Conservation (phyloP, 1,140 invertebrate species). For the Anastatus disparis region DNA sequence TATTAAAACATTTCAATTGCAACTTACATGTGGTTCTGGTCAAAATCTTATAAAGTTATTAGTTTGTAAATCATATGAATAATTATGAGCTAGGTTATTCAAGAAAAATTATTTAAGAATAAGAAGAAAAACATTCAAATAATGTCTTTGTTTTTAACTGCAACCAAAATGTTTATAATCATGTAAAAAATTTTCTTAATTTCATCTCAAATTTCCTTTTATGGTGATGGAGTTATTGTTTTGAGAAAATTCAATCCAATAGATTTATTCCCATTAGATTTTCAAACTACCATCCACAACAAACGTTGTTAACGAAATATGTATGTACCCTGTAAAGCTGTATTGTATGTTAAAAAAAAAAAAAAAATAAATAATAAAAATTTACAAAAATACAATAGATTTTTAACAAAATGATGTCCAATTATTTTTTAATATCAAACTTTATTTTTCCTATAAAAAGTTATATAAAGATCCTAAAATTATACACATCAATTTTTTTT, state of each 20-base stretch:
- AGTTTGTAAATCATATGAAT: no score
- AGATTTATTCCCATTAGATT: slow-evolving; percentile 13
- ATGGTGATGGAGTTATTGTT: no score
- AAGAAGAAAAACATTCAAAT: no score
- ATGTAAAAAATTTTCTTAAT: no score
- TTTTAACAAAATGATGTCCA: slow-evolving; percentile 31
- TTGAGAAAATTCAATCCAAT: background rate
- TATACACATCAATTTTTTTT: background rate
- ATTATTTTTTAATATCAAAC: slow-evolving; percentile 21
- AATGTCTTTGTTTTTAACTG: no score
- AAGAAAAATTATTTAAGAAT: no score
- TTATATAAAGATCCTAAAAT: background rate
- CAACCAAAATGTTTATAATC: no score
- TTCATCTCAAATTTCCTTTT: no score
- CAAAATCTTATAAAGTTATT: no score
- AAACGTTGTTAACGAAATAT: slow-evolving; percentile 40
- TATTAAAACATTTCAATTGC: no score
- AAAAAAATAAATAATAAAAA: slow-evolving; percentile 49
- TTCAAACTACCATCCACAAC: slow-evolving; percentile 31
- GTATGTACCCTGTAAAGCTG: slow-evolving; percentile 40
- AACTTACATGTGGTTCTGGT: no score
- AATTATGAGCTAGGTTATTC: no score
- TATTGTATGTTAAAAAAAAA: slow-evolving; percentile 49
- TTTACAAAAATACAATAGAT: slow-evolving; percentile 43
- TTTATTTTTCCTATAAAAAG: slow-evolving; percentile 7